Evolutionary conservation across 2,797 vertebrate genomes (phyloP).

Genomic region (Microctenopoma steveboyesi): DNA sequence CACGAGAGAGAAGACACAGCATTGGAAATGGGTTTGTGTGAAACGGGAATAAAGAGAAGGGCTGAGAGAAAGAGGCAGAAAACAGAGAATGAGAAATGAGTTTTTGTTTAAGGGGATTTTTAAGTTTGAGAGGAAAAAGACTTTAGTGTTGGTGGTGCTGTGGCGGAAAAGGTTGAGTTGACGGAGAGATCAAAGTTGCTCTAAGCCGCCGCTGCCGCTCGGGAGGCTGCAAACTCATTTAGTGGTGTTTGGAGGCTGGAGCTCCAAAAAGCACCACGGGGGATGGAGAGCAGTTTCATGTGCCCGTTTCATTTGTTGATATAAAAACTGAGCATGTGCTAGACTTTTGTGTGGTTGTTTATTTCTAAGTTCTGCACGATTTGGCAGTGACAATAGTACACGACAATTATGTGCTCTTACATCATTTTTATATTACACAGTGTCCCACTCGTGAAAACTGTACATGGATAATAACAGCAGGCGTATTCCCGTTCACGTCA

Average conservation of each 20-base stretch:
- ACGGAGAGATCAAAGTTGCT: constrained; percentile 50
- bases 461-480: no score
- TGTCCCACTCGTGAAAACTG: no score
- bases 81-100: constrained; percentile 37
- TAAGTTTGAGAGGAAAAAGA: constrained; percentile 12
- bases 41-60: constrained; percentile 15
- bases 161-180: constrained; percentile 34
- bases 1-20: constrained; percentile 12
- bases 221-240: constrained; percentile 27
- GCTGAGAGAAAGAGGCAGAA: constrained; percentile 3
- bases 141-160: constrained; percentile 24
- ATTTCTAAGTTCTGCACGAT: neutral
- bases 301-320: neutral
- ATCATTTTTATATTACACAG: no score
- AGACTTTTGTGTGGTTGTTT: neutral
- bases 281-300: neutral
- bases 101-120: constrained; percentile 33
- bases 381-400: neutral
- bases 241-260: constrained; percentile 29
- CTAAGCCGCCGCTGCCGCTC: neutral
- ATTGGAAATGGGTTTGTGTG: constrained; percentile 31
- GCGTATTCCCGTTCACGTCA: neutral
- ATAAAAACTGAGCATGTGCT: neutral
- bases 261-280: constrained; percentile 5
- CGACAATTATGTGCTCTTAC: neutral